A percentile compares a stretch with the other conserved stretches of the same genome.
Conservation (phyloP, 35 echinoderm and acorn worm species). For the Hemicentrotus pulcherrimus region DNA sequence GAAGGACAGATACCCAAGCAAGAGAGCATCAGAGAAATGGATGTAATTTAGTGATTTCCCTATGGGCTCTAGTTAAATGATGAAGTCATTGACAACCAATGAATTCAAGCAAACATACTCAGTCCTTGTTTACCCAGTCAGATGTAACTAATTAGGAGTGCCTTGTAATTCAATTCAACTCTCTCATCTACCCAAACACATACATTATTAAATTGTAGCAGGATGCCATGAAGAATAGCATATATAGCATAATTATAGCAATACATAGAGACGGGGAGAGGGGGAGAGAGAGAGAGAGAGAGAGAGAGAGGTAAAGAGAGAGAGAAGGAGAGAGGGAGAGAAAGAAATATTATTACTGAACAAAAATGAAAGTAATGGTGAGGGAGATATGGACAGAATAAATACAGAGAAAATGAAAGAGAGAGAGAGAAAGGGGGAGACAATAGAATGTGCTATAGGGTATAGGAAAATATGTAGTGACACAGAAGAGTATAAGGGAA, state of each 20-base stretch:
- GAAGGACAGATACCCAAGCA: not conserved
- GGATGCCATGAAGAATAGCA: not conserved
- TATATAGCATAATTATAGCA: too few relatives aligned
- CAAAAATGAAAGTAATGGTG: not conserved
- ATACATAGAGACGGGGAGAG: not conserved
- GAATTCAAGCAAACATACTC: not conserved
- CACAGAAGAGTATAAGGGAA: too few relatives aligned
- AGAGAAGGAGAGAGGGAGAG: not conserved
- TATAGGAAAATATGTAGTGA: too few relatives aligned
- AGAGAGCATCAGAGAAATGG: not conserved
- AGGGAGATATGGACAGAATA: not conserved
- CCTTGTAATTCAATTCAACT: slow-evolving; percentile 4
- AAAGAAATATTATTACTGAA: too few relatives aligned
- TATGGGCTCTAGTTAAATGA: not conserved
- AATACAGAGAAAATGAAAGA: not conserved
- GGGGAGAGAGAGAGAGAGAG: not conserved
- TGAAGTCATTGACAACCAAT: not conserved
- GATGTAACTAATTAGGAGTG: not conserved
- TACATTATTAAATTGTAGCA: not conserved
- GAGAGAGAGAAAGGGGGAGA: not conserved
- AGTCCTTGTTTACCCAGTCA: not conserved
- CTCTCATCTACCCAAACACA: not conserved
- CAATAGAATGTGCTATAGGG: too few relatives aligned
- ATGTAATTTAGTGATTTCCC: not conserved
- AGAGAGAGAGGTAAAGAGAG: not conserved